Conservation (phyloP, 92 coral and sea anemone genomes). For the Pocillopora grandis region DNA sequence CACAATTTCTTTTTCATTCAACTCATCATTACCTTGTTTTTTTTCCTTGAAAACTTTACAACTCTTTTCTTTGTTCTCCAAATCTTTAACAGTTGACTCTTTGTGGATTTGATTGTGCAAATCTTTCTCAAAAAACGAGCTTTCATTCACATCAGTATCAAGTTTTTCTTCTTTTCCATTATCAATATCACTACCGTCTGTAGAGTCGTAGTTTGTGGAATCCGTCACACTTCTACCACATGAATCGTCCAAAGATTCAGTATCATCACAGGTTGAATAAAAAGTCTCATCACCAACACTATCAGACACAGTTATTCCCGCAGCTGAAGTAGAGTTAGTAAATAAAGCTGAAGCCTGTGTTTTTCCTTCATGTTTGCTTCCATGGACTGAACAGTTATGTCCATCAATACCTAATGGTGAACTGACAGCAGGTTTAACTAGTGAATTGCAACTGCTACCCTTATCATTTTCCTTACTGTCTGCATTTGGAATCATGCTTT, state of each 20-base stretch:
- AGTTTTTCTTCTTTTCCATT: not conserved
- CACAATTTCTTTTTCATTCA: not conserved
- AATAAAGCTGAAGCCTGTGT: not conserved
- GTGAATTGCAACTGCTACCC: not conserved
- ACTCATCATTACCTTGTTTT: not conserved
- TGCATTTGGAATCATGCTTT: not conserved
- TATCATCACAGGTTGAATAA: slow-evolving; percentile 6
- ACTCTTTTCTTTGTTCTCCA: not conserved
- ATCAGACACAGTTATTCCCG: not conserved
- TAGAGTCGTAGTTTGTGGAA: not conserved
- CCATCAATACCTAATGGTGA: not conserved
- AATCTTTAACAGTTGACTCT: not conserved
- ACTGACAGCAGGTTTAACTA: not conserved
- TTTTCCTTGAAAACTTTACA: not conserved
- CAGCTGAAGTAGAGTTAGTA: not conserved
- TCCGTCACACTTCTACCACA: slow-evolving; percentile 2
- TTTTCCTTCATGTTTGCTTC: not conserved
- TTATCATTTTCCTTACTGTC: not conserved
- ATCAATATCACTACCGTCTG: not conserved
- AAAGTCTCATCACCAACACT: not conserved
- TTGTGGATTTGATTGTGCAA: not conserved
- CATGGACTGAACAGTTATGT: not conserved
- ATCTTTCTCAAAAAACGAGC: not conserved
- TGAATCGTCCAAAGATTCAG: not conserved
- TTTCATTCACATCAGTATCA: not conserved